Conservation (phyloP, 2,113 vertebrate species). For the Takifugu bimaculatus region DNA sequence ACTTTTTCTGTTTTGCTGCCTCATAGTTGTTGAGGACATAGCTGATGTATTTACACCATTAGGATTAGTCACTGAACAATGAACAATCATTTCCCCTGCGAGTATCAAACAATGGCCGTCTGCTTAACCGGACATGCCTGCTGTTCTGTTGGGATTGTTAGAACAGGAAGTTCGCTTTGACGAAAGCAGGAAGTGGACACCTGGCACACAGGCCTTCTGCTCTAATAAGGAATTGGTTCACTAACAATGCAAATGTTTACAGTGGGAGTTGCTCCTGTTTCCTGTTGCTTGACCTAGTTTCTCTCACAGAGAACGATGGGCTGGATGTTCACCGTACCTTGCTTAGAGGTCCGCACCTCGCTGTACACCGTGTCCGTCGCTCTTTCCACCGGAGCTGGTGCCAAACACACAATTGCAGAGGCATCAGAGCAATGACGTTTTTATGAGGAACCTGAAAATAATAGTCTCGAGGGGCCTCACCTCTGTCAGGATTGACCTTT, state of each 20-base stretch:
- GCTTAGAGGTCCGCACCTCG: slow-evolving; percentile 51
- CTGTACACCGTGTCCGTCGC: slow-evolving; percentile 47
- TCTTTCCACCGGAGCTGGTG: slow-evolving; percentile 39
- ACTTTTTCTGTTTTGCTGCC: slow-evolving; percentile 15
- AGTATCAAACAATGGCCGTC: slow-evolving; percentile 56
- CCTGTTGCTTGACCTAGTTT: slow-evolving; percentile 34
- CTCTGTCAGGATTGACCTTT: slow-evolving; percentile 40
- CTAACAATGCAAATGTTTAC: slow-evolving; percentile 65
- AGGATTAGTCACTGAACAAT: slow-evolving; percentile 45
- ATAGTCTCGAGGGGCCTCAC: slow-evolving; percentile 33
- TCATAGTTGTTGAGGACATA: slow-evolving; percentile 23
- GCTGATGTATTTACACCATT: slow-evolving; percentile 28
- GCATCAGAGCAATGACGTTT: not conserved
- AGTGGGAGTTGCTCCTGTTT: slow-evolving; percentile 37
- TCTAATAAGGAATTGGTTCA: slow-evolving; percentile 55
- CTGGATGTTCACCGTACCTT: slow-evolving; percentile 45
- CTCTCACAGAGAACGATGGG: not conserved
- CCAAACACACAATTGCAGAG: slow-evolving; percentile 3
- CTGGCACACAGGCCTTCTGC: slow-evolving; percentile 43
- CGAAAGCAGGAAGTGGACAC: slow-evolving; percentile 68
- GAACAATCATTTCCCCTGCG: slow-evolving; percentile 32
- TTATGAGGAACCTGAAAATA: not conserved
- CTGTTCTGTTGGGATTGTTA: slow-evolving; percentile 50
- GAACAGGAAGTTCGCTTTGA: slow-evolving; percentile 67
- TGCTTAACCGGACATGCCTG: slow-evolving; percentile 42